phyloP scores from a whole-genome alignment of 2,113 vertebrate genomes.

The Pangasianodon hypophthalmus region DNA sequence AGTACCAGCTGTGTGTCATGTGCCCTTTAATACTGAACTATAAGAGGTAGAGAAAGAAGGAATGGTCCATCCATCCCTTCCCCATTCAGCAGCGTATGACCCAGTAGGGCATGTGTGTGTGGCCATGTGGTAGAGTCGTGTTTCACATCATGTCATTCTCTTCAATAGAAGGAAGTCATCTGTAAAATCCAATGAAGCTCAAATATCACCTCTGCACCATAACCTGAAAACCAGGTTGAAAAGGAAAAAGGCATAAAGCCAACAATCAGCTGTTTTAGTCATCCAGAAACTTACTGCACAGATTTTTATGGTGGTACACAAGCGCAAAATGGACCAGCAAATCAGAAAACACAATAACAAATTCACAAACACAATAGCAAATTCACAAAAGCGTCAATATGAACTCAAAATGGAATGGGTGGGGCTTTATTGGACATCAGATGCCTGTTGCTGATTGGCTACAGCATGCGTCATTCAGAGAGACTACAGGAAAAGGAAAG shows the following conservation, averaged over 20 bases:
- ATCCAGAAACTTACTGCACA: background rate
- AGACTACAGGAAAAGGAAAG: background rate
- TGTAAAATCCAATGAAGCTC: constrained; percentile 37
- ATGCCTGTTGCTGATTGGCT: background rate
- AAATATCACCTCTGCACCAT: constrained; percentile 23
- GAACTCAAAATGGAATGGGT: too few species aligned
- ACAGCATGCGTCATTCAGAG: background rate
- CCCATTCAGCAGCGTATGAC: background rate
- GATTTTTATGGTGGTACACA: background rate
- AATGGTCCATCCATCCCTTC: background rate
- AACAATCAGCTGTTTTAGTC: background rate
- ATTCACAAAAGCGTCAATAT: too few species aligned
- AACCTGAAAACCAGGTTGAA: constrained; percentile 13
- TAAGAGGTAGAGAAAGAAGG: background rate
- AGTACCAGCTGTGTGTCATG: background rate
- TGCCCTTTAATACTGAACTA: background rate
- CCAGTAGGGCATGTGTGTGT: background rate
- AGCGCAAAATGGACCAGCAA: background rate
- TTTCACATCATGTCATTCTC: constrained; percentile 25
- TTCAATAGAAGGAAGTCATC: constrained; percentile 19
- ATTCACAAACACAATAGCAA: background rate
- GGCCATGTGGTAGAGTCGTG: constrained; percentile 1
- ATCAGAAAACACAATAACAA: too few species aligned
- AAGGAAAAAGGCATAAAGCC: background rate
- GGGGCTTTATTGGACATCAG: background rate